phyloP scores from a whole-genome alignment of 2,113 vertebrate species.

The Alosa alosa region DNA sequence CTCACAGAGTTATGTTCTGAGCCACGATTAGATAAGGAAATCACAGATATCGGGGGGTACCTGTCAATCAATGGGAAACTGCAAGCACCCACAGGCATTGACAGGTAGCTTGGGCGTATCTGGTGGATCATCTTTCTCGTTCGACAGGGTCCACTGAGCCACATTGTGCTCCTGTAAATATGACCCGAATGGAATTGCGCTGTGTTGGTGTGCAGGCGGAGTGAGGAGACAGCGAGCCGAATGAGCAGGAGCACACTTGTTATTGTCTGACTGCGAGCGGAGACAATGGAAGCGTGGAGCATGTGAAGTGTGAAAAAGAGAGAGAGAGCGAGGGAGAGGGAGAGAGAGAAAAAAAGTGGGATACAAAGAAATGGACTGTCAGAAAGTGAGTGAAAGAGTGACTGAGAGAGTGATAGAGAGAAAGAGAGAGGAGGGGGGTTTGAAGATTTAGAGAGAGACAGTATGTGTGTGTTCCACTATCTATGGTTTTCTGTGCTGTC shows the following conservation, averaged over 20 bases:
- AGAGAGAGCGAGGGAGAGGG: neutral
- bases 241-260: constrained; percentile 5
- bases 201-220: neutral
- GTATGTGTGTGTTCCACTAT: neutral
- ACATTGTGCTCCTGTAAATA: constrained; percentile 10
- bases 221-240: neutral
- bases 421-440: neutral
- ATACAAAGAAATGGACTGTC: neutral
- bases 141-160: neutral
- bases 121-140: neutral
- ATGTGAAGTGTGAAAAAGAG: constrained; percentile 13
- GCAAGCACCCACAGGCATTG: neutral
- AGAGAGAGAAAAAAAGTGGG: neutral
- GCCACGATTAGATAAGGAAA: constrained; percentile 1
- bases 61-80: neutral
- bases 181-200: constrained; percentile 4
- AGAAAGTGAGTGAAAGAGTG: neutral
- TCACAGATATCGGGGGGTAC: neutral
- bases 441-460: neutral
- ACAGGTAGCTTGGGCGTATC: neutral
- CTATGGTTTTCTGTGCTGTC: neutral
- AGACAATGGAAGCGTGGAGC: constrained; percentile 10
- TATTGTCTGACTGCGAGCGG: neutral
- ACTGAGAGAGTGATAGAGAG: neutral
- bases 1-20: neutral